Conservation (phyloP, 2,888 invertebrate genomes). For the Acholoe squamosa region DNA sequence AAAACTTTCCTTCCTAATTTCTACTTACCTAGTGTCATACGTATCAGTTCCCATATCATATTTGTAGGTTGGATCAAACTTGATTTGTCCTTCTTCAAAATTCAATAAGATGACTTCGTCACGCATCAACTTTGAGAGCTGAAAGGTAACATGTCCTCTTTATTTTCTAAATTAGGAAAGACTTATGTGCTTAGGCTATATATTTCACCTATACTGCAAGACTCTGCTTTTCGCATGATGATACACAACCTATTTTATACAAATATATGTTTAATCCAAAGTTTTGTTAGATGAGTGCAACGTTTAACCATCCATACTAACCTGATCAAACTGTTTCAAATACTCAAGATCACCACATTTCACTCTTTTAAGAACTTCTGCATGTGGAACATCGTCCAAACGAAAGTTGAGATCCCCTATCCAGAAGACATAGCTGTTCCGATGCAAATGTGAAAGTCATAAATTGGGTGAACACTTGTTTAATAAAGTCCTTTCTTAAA, state of each 20-base stretch:
- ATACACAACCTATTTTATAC: no score
- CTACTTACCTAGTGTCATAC: constrained; percentile 89
- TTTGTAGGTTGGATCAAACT: constrained; percentile 97
- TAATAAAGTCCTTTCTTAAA: background rate
- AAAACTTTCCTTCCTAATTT: no score
- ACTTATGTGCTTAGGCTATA: no score
- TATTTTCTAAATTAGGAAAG: background rate
- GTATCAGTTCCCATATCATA: constrained; percentile 96
- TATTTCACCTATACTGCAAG: no score
- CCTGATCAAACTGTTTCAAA: constrained; percentile 89
- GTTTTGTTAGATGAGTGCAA: background rate
- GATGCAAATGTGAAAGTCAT: constrained; percentile 18
- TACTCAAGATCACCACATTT: constrained; percentile 87
- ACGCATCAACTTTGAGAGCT: constrained; percentile 77
- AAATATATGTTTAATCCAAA: no score
- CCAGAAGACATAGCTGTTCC: constrained; percentile 93
- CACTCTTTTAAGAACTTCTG: constrained; percentile 86
- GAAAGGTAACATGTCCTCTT: constrained; percentile 63
- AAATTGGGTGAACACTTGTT: background rate
- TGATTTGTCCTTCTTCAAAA: constrained; percentile 94
- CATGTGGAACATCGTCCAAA: constrained; percentile 85
- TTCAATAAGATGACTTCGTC: constrained; percentile 92
- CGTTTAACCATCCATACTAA: constrained; percentile 68
- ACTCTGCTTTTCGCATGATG: no score
- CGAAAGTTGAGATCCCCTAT: constrained; percentile 98